A percentile compares a stretch with the other conserved stretches of the same genome.
phyloP scores from a whole-genome alignment of 2,797 vertebrate species.

The Sebastiscus albofasciatus region DNA sequence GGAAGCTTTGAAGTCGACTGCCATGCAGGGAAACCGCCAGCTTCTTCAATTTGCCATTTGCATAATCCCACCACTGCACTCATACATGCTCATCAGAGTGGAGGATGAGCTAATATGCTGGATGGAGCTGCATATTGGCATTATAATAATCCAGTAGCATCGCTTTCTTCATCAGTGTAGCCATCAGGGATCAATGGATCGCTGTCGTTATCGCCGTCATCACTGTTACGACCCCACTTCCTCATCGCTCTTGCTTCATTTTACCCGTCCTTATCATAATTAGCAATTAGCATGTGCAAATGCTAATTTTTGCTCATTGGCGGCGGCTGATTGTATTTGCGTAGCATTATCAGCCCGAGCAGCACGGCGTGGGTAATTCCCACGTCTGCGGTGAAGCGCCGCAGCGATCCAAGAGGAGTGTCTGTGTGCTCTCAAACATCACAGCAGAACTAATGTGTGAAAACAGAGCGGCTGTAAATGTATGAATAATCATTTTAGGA shows the following conservation, averaged over 20 bases:
- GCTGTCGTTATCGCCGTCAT: slow-evolving; percentile 26
- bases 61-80: slow-evolving; percentile 82
- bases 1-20: slow-evolving; percentile 83
- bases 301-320: slow-evolving; percentile 38
- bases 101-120: slow-evolving; percentile 75
- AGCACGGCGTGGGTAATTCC: slow-evolving; percentile 14
- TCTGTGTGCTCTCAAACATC: slow-evolving; percentile 26
- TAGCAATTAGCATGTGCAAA: slow-evolving; percentile 55
- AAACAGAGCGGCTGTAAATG: slow-evolving; percentile 44
- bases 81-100: slow-evolving; percentile 75
- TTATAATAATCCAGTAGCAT: slow-evolving; percentile 70
- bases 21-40: slow-evolving; percentile 62
- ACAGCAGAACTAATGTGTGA: slow-evolving; percentile 38
- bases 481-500: slow-evolving; percentile 27
- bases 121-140: slow-evolving; percentile 57
- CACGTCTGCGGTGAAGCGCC: neutral
- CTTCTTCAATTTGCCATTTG: slow-evolving; percentile 76
- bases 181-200: slow-evolving; percentile 57
- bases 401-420: slow-evolving; percentile 21
- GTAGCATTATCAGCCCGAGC: slow-evolving; percentile 51
- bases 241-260: slow-evolving; percentile 36
- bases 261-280: slow-evolving; percentile 48
- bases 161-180: slow-evolving; percentile 39
- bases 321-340: slow-evolving; percentile 52
- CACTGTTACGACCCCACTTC: slow-evolving; percentile 24